A percentile compares a stretch with the other conserved stretches of the same genome.
Conservation (phyloP, 2,888 invertebrate genomes). For the Atrina japonica region DNA sequence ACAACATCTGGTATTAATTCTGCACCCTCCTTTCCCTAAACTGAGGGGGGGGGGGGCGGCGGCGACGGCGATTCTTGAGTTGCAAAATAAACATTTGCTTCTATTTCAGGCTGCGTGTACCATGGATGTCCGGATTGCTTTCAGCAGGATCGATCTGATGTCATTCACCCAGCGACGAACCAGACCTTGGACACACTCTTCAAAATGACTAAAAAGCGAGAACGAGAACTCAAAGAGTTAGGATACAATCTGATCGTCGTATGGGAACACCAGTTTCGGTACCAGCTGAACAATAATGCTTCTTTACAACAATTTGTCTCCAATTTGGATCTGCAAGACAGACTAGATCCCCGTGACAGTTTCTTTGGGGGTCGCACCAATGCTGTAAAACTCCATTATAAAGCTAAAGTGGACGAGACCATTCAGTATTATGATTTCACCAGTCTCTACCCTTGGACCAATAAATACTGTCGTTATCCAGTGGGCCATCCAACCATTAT, state of each 20-base stretch:
- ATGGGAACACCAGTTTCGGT: slow-evolving; percentile 28
- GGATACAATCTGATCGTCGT: slow-evolving; percentile 14
- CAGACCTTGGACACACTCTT: slow-evolving; percentile 21
- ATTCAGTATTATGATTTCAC: slow-evolving; percentile 21
- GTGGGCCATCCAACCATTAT: slow-evolving; percentile 45
- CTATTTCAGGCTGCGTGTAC: slow-evolving; percentile 1
- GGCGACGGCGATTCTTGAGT: slow-evolving; percentile 12
- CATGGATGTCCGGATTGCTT: slow-evolving; percentile 26
- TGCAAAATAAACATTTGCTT: background rate
- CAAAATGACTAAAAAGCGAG: slow-evolving; percentile 17
- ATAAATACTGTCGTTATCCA: slow-evolving; percentile 24
- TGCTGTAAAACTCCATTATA: slow-evolving; percentile 18
- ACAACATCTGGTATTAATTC: slow-evolving; percentile 4
- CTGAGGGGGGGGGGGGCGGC: slow-evolving; percentile 15
- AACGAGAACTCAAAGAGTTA: slow-evolving; percentile 5
- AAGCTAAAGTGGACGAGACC: slow-evolving; percentile 8
- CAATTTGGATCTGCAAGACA: slow-evolving; percentile 19
- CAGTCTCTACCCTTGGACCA: slow-evolving; percentile 23
- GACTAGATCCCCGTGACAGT: slow-evolving; percentile 28
- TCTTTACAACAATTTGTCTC: slow-evolving; percentile 6
- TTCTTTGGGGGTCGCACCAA: slow-evolving; percentile 30
- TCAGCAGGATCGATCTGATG: slow-evolving; percentile 10
- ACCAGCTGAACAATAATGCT: slow-evolving; percentile 16
- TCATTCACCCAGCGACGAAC: slow-evolving; percentile 19
- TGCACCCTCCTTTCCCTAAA: slow-evolving; percentile 17